Evolutionary conservation across 1,140 invertebrate genomes (phyloP).

Genomic region (Leptopilina boulardi): DNA sequence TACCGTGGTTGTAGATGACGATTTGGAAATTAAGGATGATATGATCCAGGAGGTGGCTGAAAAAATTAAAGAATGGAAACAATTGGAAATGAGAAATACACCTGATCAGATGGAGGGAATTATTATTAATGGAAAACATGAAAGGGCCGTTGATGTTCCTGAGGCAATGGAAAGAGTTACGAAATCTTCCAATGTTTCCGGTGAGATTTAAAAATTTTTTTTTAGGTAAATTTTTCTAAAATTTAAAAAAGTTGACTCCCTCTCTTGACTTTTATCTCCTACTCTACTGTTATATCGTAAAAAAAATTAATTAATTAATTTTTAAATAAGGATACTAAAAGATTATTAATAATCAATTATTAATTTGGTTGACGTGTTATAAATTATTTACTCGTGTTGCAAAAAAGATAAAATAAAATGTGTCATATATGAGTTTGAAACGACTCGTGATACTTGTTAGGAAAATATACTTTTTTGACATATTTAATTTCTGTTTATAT

Average conservation of each 20-base stretch:
- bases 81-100: slow-evolving; percentile 8
- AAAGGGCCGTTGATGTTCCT: slow-evolving; percentile 60
- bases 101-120: slow-evolving; percentile 34
- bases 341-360: too few species aligned
- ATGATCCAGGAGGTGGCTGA: slow-evolving; percentile 13
- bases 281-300: neutral
- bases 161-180: slow-evolving; percentile 26
- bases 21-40: slow-evolving; percentile 35
- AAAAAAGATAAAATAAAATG: too few species aligned
- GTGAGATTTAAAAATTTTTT: slow-evolving; percentile 15
- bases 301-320: neutral
- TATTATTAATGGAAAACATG: slow-evolving; percentile 54
- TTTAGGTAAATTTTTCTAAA: neutral
- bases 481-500: slow-evolving; percentile 2
- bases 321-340: too few species aligned
- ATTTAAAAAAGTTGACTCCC: too few species aligned
- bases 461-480: neutral
- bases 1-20: slow-evolving; percentile 7
- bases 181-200: neutral
- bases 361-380: too few species aligned
- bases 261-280: too few species aligned
- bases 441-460: neutral
- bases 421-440: neutral
- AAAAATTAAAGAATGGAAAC: slow-evolving; percentile 35
- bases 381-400: too few species aligned